A percentile compares a stretch with the other conserved stretches of the same genome.
Evolutionary conservation across 2,888 invertebrate genomes (phyloP).

Genomic region (Monoplex corrugatus): DNA sequence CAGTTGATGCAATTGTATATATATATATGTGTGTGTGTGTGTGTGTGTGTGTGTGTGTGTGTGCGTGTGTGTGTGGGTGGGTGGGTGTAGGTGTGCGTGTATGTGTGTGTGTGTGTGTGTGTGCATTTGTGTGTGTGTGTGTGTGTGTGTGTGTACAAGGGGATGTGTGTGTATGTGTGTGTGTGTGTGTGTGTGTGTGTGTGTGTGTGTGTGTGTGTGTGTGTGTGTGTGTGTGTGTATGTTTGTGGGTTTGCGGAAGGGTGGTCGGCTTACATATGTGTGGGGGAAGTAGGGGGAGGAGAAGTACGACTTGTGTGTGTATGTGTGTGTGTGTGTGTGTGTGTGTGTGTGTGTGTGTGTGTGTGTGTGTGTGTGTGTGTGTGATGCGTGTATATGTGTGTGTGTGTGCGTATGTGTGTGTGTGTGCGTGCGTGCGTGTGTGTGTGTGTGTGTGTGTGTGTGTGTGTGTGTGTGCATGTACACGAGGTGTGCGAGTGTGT

Average conservation of each 20-base stretch:
- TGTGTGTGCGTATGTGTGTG: neutral
- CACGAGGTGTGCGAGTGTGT: too few relatives aligned
- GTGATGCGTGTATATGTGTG: too few relatives aligned
- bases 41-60: conserved; percentile 11
- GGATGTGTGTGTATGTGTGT: neutral
- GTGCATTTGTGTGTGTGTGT: neutral
- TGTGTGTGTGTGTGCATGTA: neutral
- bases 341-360: conserved; percentile 77
- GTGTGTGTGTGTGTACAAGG: neutral
- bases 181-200: neutral
- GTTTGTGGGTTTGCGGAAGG: too few relatives aligned
- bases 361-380: too few relatives aligned
- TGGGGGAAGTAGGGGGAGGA: too few relatives aligned
- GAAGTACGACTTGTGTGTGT: too few relatives aligned
- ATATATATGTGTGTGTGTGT: neutral
- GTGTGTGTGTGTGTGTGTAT: neutral
- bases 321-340: conserved; percentile 13
- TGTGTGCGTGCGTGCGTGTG: neutral
- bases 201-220: conserved; percentile 9
- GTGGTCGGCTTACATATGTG: too few relatives aligned
- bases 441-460: conserved; percentile 17
- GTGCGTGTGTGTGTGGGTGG: neutral
- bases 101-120: neutral
- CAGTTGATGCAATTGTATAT: too few relatives aligned
- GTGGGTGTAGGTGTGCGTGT: neutral